These are phyloP conservation scores for Drosophila simulans DNA, from an alignment of 1,140 invertebrate species.

Conservation along the genomic window DNA sequence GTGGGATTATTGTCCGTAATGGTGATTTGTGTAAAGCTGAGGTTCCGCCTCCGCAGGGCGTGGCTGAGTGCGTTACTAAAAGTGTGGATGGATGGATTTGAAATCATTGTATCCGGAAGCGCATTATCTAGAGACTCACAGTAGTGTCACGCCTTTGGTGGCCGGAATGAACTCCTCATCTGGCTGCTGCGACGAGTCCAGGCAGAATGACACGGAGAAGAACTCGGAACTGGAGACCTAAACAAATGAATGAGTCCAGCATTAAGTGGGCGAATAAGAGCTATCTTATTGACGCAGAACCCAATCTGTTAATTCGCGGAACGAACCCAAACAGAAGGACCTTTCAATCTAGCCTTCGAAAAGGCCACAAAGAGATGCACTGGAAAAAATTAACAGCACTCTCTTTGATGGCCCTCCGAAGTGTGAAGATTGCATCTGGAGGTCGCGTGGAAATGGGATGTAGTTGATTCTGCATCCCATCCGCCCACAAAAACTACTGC, in stretches of 20 bases:
- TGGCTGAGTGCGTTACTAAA: slow-evolving; percentile 85
- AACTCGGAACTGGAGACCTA: slow-evolving; percentile 91
- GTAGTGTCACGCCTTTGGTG: slow-evolving; percentile 88
- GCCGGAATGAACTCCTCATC: slow-evolving; percentile 89
- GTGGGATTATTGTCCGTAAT: slow-evolving; percentile 85
- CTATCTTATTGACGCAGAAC: background rate
- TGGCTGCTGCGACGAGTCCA: slow-evolving; percentile 75
- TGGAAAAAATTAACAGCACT: slow-evolving; percentile 30
- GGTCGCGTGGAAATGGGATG: background rate
- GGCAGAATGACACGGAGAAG: slow-evolving; percentile 91
- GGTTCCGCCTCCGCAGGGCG: slow-evolving; percentile 70
- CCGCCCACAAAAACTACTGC: slow-evolving; percentile 38
- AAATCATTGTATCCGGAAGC: rapidly evolving
- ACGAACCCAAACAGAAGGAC: background rate
- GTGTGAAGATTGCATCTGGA: slow-evolving; percentile 42
- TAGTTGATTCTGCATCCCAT: no score
- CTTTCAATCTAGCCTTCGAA: slow-evolving; percentile 27
- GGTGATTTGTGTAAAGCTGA: slow-evolving; percentile 79
- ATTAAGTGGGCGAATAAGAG: background rate
- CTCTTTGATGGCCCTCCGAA: slow-evolving; percentile 28
- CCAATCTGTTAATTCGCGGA: slow-evolving; percentile 28
- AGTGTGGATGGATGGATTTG: background rate
- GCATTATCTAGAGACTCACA: slow-evolving; percentile 86
- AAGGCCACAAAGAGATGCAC: slow-evolving; percentile 19
- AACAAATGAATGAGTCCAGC: background rate